Evolutionary conservation across 2,797 vertebrate genomes (phyloP).

Genomic region (Intellagama lesueurii): DNA sequence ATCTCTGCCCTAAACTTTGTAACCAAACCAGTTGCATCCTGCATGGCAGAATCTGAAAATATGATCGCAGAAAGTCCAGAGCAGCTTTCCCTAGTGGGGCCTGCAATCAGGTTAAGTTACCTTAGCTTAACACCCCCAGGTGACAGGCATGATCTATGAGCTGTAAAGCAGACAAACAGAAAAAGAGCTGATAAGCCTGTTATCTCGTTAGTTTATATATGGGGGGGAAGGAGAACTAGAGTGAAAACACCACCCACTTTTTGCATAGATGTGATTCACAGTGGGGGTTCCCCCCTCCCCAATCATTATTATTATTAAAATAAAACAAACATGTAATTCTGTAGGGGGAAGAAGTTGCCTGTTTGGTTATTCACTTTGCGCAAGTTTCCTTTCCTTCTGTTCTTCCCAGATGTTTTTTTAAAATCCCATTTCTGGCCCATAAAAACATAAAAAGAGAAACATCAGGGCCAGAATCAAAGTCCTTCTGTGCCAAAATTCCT

Average conservation of each 20-base stretch:
- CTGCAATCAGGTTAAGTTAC: conserved; percentile 22
- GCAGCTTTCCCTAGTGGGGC: neutral
- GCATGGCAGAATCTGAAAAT: conserved; percentile 8
- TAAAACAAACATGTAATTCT: neutral
- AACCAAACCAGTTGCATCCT: neutral
- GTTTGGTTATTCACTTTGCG: neutral
- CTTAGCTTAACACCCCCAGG: conserved; percentile 27
- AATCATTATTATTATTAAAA: neutral
- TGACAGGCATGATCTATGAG: conserved; percentile 32
- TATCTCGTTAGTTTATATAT: conserved; percentile 59
- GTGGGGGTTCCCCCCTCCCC: no score
- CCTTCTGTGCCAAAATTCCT: neutral
- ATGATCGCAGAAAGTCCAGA: neutral
- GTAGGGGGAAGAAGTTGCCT: neutral
- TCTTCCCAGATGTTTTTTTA: neutral
- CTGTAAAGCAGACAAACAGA: conserved; percentile 42
- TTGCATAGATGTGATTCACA: neutral
- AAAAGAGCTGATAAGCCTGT: conserved; percentile 47
- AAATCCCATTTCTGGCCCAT: neutral
- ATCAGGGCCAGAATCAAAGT: neutral
- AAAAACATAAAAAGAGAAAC: neutral
- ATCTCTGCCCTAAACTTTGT: neutral
- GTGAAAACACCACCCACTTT: neutral
- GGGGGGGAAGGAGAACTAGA: neutral
- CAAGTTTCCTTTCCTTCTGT: neutral